A percentile compares a stretch with the other conserved stretches of the same genome.
These are phyloP conservation scores for Drosophila suzukii DNA, from an alignment of 1,140 invertebrate genomes.

Conservation along the genomic window DNA sequence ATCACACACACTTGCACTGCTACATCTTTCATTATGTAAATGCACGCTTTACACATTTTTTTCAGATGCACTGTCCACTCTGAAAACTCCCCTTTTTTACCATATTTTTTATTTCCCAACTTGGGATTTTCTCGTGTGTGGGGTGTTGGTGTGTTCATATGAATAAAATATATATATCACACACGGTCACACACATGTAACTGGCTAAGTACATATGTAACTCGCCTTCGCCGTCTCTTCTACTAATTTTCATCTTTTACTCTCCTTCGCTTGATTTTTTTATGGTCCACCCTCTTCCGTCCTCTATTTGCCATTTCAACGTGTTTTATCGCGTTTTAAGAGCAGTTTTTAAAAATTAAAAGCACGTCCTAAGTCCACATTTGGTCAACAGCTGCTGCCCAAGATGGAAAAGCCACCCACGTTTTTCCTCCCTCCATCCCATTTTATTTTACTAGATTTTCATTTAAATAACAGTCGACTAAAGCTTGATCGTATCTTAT, in stretches of 20 bases:
- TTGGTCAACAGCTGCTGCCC: conserved; percentile 73
- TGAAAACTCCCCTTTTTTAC: conserved; percentile 10
- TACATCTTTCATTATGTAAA: conserved; percentile 84
- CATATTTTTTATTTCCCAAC: conserved; percentile 28
- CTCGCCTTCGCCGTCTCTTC: conserved; percentile 13
- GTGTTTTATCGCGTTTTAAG: conserved; percentile 83
- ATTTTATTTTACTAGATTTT: neutral
- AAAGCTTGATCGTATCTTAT: neutral
- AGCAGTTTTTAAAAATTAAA: conserved; percentile 83
- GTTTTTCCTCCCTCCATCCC: neutral
- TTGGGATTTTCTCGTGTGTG: conserved; percentile 64
- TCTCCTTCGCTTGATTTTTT: conserved; percentile 11
- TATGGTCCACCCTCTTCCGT: conserved; percentile 4
- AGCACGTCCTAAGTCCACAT: conserved; percentile 83
- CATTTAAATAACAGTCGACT: neutral
- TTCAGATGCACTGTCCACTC: conserved; percentile 34
- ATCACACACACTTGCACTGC: conserved; percentile 49
- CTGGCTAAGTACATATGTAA: conserved; percentile 26
- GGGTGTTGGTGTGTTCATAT: conserved; percentile 31
- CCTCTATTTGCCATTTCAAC: conserved; percentile 68
- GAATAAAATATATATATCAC: conserved; percentile 41
- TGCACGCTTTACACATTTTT: conserved; percentile 77
- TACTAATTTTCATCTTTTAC: conserved; percentile 19
- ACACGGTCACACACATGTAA: conserved; percentile 17
- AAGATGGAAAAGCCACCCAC: conserved; percentile 10